Percentiles rank a stretch among this genome's conserved stretches.
Conservation (phyloP, 1,140 invertebrate species). For the Bilobella aurantiaca region DNA sequence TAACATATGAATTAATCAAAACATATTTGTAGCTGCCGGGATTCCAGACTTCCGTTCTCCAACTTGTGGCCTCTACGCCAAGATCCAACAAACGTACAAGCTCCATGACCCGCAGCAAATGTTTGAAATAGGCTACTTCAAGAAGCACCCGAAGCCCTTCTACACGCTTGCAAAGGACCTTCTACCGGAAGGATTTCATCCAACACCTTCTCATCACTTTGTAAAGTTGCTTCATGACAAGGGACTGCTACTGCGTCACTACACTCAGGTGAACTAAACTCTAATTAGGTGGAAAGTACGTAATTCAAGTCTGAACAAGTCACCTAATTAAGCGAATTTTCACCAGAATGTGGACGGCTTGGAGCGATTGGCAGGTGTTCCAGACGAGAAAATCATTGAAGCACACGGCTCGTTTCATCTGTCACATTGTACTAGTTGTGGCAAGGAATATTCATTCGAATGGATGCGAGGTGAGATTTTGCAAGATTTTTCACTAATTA, state of each 20-base stretch:
- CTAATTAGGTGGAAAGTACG: not conserved
- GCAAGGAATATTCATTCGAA: constrained; percentile 58
- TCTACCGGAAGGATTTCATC: constrained; percentile 69
- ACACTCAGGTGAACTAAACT: constrained; percentile 48
- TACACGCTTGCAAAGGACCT: constrained; percentile 74
- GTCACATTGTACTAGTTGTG: constrained; percentile 72
- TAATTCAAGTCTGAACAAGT: constrained; percentile 16
- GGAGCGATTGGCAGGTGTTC: constrained; percentile 75
- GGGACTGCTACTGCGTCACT: constrained; percentile 66
- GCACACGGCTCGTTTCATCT: constrained; percentile 87
- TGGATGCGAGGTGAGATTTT: constrained; percentile 78
- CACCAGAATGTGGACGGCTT: constrained; percentile 93
- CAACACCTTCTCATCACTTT: constrained; percentile 74
- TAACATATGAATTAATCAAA: too few relatives aligned
- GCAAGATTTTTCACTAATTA: too few relatives aligned
- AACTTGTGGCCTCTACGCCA: constrained; percentile 81
- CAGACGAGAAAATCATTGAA: constrained; percentile 75
- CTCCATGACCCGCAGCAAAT: constrained; percentile 89
- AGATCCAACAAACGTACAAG: constrained; percentile 75
- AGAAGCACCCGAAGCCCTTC: constrained; percentile 72
- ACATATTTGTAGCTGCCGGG: constrained; percentile 78
- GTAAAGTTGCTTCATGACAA: constrained; percentile 68
- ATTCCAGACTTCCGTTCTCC: constrained; percentile 91
- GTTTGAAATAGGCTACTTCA: constrained; percentile 78
- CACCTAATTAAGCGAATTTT: too few relatives aligned